Evolutionary conservation across 2,797 vertebrate species (phyloP).

Genomic region (Dendrocincla fuliginosa): DNA sequence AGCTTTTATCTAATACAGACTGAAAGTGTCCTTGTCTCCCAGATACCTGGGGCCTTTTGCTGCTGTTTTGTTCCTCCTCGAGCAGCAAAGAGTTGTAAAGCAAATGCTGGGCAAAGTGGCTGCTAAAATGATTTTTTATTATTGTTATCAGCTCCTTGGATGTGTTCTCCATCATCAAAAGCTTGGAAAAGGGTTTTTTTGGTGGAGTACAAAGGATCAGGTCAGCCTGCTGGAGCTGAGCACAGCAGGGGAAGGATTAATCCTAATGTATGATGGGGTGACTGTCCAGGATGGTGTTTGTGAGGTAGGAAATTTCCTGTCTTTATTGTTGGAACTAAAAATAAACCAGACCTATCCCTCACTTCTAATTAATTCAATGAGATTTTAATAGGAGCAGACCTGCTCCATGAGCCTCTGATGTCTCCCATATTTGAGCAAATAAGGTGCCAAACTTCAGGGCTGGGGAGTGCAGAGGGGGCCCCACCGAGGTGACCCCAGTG

Average conservation of each 20-base stretch:
- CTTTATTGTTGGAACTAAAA: neutral
- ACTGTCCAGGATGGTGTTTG: neutral
- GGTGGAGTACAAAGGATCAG: neutral
- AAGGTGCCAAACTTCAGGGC: neutral
- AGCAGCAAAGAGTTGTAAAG: neutral
- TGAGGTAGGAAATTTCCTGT: neutral
- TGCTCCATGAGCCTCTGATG: neutral
- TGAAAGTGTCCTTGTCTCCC: neutral
- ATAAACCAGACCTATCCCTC: neutral
- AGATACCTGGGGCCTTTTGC: neutral
- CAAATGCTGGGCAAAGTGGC: neutral
- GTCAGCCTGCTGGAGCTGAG: neutral
- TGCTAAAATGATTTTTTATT: neutral
- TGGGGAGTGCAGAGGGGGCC: fast-evolving
- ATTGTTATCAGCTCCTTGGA: neutral
- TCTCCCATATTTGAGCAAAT: neutral
- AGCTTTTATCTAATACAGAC: neutral
- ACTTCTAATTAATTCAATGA: neutral
- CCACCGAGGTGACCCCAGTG: fast-evolving
- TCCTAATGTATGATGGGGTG: fast-evolving
- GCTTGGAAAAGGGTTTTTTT: neutral
- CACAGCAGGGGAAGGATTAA: neutral
- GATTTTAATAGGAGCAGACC: neutral
- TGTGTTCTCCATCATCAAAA: neutral
- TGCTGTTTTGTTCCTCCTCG: neutral